Conservation (phyloP, 2,888 invertebrate genomes). For the Clunio marinus region DNA sequence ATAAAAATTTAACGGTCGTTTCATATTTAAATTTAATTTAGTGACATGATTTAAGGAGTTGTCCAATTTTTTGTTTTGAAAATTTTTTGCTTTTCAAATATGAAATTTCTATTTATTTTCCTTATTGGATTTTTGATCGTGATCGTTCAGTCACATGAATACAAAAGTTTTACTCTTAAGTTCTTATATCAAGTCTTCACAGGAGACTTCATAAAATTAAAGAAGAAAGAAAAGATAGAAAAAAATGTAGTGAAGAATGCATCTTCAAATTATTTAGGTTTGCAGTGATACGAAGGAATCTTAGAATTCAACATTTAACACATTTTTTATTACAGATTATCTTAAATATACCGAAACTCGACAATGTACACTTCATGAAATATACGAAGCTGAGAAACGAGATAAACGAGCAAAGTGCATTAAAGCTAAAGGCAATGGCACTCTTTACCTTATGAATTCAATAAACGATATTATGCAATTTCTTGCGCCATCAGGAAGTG, state of each 20-base stretch:
- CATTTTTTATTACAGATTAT: slow-evolving; percentile 16
- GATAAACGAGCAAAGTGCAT: slow-evolving; percentile 32
- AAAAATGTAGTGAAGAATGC: slow-evolving; percentile 15
- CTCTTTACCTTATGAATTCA: slow-evolving; percentile 11
- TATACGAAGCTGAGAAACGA: background rate
- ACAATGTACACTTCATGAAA: background rate
- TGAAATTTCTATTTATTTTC: slow-evolving; percentile 20
- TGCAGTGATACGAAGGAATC: too few relatives aligned
- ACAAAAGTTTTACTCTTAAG: slow-evolving; percentile 19
- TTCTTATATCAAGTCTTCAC: slow-evolving; percentile 29
- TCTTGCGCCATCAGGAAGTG: slow-evolving; percentile 48
- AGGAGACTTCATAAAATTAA: slow-evolving; percentile 15
- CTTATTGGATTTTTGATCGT: background rate
- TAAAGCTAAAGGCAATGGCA: slow-evolving; percentile 26
- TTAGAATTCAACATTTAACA: background rate
- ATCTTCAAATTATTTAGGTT: slow-evolving; percentile 19
- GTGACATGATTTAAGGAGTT: background rate
- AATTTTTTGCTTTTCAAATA: background rate
- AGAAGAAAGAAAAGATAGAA: slow-evolving; percentile 19
- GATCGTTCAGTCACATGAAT: slow-evolving; percentile 12
- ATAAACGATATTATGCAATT: slow-evolving; percentile 46
- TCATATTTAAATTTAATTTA: background rate
- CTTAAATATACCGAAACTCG: slow-evolving; percentile 1
- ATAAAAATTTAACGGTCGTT: background rate
- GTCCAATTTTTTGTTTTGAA: slow-evolving; percentile 20